phyloP scores from a whole-genome alignment of 2,888 invertebrate species.

The Cetonia aurata region DNA sequence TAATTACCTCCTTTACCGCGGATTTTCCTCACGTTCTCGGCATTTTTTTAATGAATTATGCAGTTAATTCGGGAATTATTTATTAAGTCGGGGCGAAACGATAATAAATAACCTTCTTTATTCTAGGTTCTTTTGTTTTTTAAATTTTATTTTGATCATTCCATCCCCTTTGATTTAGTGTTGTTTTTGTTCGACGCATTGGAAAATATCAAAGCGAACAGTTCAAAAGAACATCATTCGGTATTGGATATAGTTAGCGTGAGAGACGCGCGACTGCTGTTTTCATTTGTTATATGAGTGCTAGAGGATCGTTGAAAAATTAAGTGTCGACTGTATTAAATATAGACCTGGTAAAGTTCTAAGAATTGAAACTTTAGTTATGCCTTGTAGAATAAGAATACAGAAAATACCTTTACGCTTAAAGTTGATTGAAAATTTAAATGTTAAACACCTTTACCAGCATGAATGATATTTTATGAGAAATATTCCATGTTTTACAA shows the following conservation, averaged over 20 bases:
- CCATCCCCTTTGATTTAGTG: background rate
- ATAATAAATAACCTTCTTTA: slow-evolving; percentile 22
- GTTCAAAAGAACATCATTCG: slow-evolving; percentile 4
- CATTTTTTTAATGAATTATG: slow-evolving; percentile 17
- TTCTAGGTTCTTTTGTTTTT: slow-evolving; percentile 1
- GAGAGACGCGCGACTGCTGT: slow-evolving; percentile 19
- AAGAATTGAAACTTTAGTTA: too few relatives aligned
- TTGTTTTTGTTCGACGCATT: background rate
- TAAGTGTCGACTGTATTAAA: slow-evolving; percentile 30
- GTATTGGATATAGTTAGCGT: background rate
- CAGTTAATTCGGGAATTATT: slow-evolving; percentile 27
- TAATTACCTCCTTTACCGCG: slow-evolving; percentile 28
- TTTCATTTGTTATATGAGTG: slow-evolving; percentile 22
- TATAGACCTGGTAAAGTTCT: background rate
- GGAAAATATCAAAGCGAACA: background rate
- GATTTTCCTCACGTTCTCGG: slow-evolving; percentile 2
- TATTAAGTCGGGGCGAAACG: slow-evolving; percentile 7
- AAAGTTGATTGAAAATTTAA: too few relatives aligned
- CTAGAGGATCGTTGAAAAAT: slow-evolving; percentile 29
- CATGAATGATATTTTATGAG: too few relatives aligned
- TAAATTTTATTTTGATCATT: too few relatives aligned
- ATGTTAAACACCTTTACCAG: too few relatives aligned
- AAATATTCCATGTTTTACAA: too few relatives aligned
- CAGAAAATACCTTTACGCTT: too few relatives aligned
- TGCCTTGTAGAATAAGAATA: too few relatives aligned